Percentiles rank a stretch among this genome's conserved stretches.
Evolutionary conservation across 2,113 vertebrate genomes (phyloP).

Genomic region (Ranitomeya imitator): DNA sequence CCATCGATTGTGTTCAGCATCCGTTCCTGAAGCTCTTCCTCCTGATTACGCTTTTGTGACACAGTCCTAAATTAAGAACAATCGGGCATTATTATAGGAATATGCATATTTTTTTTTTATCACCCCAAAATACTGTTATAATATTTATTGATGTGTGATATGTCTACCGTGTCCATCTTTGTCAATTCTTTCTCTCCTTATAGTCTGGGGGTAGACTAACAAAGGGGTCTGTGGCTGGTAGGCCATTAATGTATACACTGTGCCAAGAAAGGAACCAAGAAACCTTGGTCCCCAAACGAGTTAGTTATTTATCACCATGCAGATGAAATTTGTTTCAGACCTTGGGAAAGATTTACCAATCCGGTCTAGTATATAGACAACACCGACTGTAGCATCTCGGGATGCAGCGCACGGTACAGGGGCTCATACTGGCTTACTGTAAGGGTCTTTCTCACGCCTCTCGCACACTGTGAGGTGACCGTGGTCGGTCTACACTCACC

Average conservation of each 20-base stretch:
- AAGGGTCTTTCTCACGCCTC: no score
- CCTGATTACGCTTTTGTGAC: conserved; percentile 88
- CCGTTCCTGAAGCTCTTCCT: conserved; percentile 90
- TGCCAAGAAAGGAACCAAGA: not conserved
- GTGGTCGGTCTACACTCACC: no score
- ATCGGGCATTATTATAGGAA: no score
- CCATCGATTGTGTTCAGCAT: conserved; percentile 95
- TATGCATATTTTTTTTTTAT: not conserved
- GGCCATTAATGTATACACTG: not conserved
- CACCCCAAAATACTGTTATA: not conserved
- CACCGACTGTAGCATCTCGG: no score
- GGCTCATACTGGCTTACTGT: no score
- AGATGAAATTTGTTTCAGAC: not conserved
- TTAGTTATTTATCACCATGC: not conserved
- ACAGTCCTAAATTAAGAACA: conserved; percentile 73
- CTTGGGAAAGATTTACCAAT: not conserved
- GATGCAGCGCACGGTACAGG: no score
- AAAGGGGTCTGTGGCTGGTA: not conserved
- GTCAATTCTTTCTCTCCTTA: not conserved
- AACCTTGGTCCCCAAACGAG: not conserved
- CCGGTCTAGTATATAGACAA: no score
- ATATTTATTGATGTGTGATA: not conserved
- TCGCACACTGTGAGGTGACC: no score
- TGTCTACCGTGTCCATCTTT: not conserved
- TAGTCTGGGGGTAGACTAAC: not conserved